Base-by-base conservation (phyloP, 2,888 invertebrate genomes). In the Eupithecia exiguata region DNA sequence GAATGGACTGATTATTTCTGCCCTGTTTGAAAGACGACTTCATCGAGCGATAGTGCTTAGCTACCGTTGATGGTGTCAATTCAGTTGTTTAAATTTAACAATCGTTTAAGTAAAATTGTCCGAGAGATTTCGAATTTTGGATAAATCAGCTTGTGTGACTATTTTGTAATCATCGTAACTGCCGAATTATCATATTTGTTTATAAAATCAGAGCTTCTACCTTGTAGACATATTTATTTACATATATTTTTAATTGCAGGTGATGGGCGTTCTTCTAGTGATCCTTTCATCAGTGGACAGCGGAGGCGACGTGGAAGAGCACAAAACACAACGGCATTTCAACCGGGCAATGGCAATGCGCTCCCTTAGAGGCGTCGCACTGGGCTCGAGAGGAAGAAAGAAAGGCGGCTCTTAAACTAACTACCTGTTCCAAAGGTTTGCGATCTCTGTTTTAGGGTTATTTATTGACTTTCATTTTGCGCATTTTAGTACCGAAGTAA, bases 271-370 rank as follows among this genome's bases (percentile, higher is more conserved):
- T 68, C 95, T 98, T 70, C 95, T 97, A 84, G 97, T 97, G 74
- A 97, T 98, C 81, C 92, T 98, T 70, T 97, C 97, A 69, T 97
- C 97, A 67, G 95, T 97, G 74, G 97, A 97, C 84, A 90, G 80
- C 83, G 90, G 89, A 70, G 83, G 85, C 78, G 96, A 95, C 65
- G 90, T 86, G 18, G 95, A 92, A 74, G 96, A 96, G 79, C 95
- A 95, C 83, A 97, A 96, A 87, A 96, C 96, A 9, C 97, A 97
- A 83, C 96, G 98, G 46, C 97, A 98, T 87, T 98, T 98, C 91
- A 98, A 98, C 92, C 95, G 98, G 82, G 97, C 98, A 18, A 97
- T 98, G 97, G 97, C 98, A 21, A 98, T 98, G 97, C 95, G 97
- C 18, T 97, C 97, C 69, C 94, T 98, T 63, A 95, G 96, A 66